Evolutionary conservation across 2,113 vertebrate species (phyloP), one percentile per base, ranked within the genome.

Genomic region (Ochotona curzoniae): DNA sequence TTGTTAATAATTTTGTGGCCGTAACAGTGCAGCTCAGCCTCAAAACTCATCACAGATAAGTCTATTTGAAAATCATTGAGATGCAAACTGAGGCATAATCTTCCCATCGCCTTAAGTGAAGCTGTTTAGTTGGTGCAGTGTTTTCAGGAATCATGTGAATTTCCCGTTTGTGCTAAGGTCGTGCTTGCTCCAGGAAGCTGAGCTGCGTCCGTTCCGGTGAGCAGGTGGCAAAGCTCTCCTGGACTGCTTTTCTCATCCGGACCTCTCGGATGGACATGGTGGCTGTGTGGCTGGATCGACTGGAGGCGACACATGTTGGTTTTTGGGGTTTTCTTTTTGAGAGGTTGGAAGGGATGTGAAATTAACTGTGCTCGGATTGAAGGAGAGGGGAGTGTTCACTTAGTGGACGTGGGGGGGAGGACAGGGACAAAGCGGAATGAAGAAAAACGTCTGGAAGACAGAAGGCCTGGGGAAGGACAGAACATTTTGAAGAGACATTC

Each of bases 121-220:
- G 61, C 54, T 73, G 47, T 79, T 73, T 23, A 79, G 44, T 60
- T 85, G 92, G 15, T 26, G 44, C 69, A 63, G 0, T 87, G 70
- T 90, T 85, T 54, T 81, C 84, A 67, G 35, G 60, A 93, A 20
- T 69, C 8, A 1, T 89, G 90, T 49, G 63, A 93, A 74, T 90
- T 91, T 84, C 64, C 17, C 21, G 7, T 89, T 87, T 93, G 87
- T 74, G 93, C 67, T 78, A 76, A 82, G 86, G 71, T 84, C 35
- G 0, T 18, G 30, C 4, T 80, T 51, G 71, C 35, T 80, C 66
- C 51, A 6, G 44, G 94, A 85, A 85, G 80, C 89, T 71, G 81
- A 78, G 73, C 60, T 74, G 44, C 87, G 83, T 96, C 76, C 95
- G 95, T 96, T 93, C 96, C 95, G 91, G 76, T 67, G 75, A 96